Evolutionary conservation across 2,888 invertebrate species (phyloP).

Genomic region (Dolichomitus sp.): DNA sequence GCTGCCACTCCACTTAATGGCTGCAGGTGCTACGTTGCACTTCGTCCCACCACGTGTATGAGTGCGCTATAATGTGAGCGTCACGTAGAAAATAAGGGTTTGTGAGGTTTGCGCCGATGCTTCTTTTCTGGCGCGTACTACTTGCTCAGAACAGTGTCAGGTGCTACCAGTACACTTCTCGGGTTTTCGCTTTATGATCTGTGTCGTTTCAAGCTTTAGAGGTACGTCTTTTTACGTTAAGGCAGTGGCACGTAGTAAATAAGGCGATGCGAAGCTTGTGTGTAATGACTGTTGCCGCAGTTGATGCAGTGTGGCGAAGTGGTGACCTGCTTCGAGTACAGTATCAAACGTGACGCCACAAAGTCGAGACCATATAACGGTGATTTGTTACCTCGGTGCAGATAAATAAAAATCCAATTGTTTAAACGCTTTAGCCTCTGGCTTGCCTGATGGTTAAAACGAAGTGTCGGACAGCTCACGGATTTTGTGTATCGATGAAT

Average conservation of each 20-base stretch:
- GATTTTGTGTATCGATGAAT: conserved; percentile 34
- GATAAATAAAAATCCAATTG: conserved; percentile 43
- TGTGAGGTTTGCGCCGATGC: conserved; percentile 17
- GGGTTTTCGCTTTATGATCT: conserved; percentile 41
- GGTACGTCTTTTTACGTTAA: conserved; percentile 18
- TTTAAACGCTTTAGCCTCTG: conserved; percentile 12
- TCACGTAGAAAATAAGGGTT: conserved; percentile 43
- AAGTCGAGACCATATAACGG: conserved; percentile 27
- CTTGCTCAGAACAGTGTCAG: background rate
- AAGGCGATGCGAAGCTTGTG: conserved; percentile 1
- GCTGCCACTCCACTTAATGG: conserved; percentile 42
- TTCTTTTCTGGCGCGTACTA: background rate
- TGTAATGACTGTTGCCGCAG: background rate
- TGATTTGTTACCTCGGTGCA: conserved; percentile 20
- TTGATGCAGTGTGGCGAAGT: background rate
- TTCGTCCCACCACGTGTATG: conserved; percentile 30
- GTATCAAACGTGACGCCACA: conserved; percentile 31
- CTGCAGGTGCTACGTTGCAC: conserved; percentile 56
- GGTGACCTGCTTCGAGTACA: background rate
- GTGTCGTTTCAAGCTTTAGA: background rate
- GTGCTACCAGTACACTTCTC: background rate
- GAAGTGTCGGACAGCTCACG: conserved; percentile 9
- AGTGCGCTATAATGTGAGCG: conserved; percentile 23
- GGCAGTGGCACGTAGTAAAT: conserved; percentile 33
- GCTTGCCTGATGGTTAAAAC: conserved; percentile 2